Conservation (phyloP, 2,888 invertebrate genomes). For the Anthrax anthrax region DNA sequence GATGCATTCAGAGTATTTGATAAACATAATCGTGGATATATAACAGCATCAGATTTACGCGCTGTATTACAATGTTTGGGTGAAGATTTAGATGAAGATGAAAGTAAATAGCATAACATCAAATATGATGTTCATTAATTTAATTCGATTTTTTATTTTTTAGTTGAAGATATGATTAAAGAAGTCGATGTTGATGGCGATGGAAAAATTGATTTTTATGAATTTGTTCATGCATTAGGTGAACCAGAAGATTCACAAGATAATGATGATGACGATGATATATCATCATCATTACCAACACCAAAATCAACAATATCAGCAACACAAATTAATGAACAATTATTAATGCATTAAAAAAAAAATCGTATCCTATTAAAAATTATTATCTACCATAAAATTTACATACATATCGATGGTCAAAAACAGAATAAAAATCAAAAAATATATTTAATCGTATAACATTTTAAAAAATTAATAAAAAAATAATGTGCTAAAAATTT, state of each 20-base stretch:
- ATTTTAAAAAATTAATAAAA: too few relatives aligned
- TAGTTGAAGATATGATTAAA: conserved; percentile 93
- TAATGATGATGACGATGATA: conserved; percentile 54
- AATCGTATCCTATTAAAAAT: too few relatives aligned
- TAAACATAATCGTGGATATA: conserved; percentile 81
- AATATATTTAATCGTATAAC: too few relatives aligned
- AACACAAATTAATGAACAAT: too few relatives aligned
- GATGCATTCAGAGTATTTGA: conserved; percentile 84
- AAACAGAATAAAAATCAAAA: too few relatives aligned
- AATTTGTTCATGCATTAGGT: conserved; percentile 68
- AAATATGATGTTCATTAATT: background rate
- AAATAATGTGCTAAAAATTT: too few relatives aligned
- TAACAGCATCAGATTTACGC: conserved; percentile 74
- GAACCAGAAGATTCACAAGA: conserved; percentile 70
- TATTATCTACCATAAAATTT: too few relatives aligned
- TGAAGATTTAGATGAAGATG: conserved; percentile 78
- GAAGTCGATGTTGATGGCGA: conserved; percentile 92
- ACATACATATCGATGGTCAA: too few relatives aligned
- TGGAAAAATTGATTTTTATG: conserved; percentile 85
- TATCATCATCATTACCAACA: conserved; percentile 30
- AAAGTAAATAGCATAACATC: conserved; percentile 50
- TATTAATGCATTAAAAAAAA: too few relatives aligned
- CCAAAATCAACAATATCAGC: conserved; percentile 22
- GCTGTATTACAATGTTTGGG: conserved; percentile 80
- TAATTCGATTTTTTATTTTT: conserved; percentile 20